A percentile compares a stretch with the other conserved stretches of the same genome.
Conservation (phyloP, 1,140 invertebrate genomes). For the Spodoptera litura region DNA sequence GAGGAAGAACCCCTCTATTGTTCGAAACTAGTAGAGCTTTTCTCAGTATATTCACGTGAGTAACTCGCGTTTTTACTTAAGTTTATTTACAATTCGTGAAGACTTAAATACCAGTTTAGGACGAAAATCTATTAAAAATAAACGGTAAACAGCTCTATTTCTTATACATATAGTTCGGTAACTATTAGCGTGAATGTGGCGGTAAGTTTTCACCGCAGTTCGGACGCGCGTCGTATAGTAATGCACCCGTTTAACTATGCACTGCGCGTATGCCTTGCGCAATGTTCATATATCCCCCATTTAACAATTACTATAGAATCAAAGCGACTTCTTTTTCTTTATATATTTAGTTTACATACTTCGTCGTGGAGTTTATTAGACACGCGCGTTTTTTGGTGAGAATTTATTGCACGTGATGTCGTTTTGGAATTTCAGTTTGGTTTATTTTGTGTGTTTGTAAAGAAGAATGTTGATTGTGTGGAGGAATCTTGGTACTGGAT, state of each 20-base stretch:
- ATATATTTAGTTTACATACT: background rate
- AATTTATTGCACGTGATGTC: background rate
- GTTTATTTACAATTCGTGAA: too few species aligned
- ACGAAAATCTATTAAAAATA: background rate
- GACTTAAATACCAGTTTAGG: too few species aligned
- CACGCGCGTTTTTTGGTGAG: background rate
- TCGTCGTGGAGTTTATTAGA: background rate
- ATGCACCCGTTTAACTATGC: constrained; percentile 45
- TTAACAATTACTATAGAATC: constrained; percentile 42
- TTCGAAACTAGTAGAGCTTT: too few species aligned
- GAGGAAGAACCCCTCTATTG: too few species aligned
- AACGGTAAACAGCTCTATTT: background rate
- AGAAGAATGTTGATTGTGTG: too few species aligned
- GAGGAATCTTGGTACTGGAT: too few species aligned
- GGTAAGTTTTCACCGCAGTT: constrained; percentile 48
- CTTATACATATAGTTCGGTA: constrained; percentile 12
- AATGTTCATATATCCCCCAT: constrained; percentile 52
- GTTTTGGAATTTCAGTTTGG: too few species aligned
- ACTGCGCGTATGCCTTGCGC: constrained; percentile 49
- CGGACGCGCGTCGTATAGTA: constrained; percentile 50
- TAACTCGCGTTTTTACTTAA: too few species aligned
- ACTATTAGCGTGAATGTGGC: constrained; percentile 11
- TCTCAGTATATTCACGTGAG: too few species aligned
- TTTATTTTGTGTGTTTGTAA: too few species aligned
- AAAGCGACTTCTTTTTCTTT: background rate